A percentile compares a stretch with the other conserved stretches of the same genome.
These are phyloP conservation scores for Acipenser transmontanus DNA, from an alignment of 2,797 vertebrate genomes.

Conservation along the genomic window DNA sequence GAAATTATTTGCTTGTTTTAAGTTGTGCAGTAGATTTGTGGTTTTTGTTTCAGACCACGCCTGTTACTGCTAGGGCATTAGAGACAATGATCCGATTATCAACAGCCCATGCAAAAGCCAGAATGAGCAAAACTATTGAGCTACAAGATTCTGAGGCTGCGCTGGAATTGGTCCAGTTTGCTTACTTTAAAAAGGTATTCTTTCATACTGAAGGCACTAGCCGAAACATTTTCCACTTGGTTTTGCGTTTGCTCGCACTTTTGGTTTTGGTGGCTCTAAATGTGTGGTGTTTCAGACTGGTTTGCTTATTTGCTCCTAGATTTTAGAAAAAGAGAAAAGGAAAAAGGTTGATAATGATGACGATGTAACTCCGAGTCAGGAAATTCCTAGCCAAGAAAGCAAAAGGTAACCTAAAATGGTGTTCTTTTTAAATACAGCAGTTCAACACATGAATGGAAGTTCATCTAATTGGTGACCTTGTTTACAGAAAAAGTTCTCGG, in stretches of 20 bases:
- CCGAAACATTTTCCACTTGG: background rate
- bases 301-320: conserved; percentile 21
- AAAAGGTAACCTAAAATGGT: conserved; percentile 23
- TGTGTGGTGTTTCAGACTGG: background rate
- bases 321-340: conserved; percentile 44
- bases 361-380: conserved; percentile 30
- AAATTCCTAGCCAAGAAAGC: conserved; percentile 34
- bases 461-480: background rate
- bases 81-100: conserved; percentile 51
- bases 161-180: conserved; percentile 49
- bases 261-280: background rate
- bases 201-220: background rate
- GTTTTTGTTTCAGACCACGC: conserved; percentile 37
- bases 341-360: conserved; percentile 33
- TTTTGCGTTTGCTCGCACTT: background rate
- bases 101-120: conserved; percentile 49
- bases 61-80: conserved; percentile 45
- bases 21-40: background rate
- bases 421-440: background rate
- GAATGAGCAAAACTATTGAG: conserved; percentile 57
- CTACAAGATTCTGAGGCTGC: conserved; percentile 69
- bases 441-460: background rate
- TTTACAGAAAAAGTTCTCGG: conserved; percentile 31
- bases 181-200: conserved; percentile 43
- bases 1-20: background rate